Evolutionary conservation across 2,888 invertebrate genomes (phyloP).

Genomic region (Maniola hyperantus): DNA sequence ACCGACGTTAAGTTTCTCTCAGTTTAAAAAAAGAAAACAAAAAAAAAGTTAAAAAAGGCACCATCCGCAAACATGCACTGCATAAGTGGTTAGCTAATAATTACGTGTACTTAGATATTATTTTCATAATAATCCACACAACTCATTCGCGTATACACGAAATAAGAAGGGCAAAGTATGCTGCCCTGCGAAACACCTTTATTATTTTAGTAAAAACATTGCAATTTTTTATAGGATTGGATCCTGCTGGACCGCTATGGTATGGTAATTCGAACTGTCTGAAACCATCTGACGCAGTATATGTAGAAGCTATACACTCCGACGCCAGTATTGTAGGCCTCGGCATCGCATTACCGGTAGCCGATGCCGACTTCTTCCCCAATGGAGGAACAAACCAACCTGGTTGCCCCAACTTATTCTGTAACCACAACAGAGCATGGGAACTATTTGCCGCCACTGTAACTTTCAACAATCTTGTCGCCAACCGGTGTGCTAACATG

Average conservation of each 20-base stretch:
- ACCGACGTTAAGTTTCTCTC: too few relatives aligned
- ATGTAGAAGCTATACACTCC: slow-evolving; percentile 5
- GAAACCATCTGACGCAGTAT: background rate
- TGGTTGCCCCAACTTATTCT: background rate
- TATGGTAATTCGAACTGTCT: background rate
- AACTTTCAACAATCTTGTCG: background rate
- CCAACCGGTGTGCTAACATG: background rate
- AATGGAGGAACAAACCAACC: slow-evolving; percentile 4
- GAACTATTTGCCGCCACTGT: slow-evolving; percentile 1
- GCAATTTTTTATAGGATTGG: background rate
- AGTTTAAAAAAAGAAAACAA: too few relatives aligned
- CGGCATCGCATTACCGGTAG: background rate
- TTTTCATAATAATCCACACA: too few relatives aligned
- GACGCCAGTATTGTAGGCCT: background rate
- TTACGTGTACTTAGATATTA: too few relatives aligned
- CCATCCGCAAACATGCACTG: too few relatives aligned
- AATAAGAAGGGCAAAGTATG: too few relatives aligned
- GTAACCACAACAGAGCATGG: slow-evolving; percentile 2
- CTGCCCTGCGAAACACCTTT: too few relatives aligned
- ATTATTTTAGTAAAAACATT: background rate
- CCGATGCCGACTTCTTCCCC: slow-evolving; percentile 5
- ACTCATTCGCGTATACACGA: too few relatives aligned
- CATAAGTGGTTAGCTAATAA: too few relatives aligned
- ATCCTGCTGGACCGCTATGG: background rate
- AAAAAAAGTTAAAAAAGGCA: too few relatives aligned